These are phyloP conservation scores for Poecilia gillii DNA, from an alignment of 2,797 vertebrate species.

Conservation along the genomic window DNA sequence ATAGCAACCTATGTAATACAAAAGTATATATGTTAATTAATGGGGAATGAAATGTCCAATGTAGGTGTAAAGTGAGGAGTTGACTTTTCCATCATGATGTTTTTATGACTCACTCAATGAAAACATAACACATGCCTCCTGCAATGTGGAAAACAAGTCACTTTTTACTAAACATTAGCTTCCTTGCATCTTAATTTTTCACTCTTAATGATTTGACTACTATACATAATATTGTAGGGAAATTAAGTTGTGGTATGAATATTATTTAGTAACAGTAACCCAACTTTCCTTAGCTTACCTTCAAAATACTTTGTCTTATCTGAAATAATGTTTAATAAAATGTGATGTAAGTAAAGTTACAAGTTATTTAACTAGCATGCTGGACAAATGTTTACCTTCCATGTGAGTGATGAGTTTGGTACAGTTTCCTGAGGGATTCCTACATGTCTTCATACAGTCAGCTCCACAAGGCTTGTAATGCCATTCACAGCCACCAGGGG, in stretches of 20 bases:
- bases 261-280: not conserved
- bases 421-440: slow-evolving; percentile 86
- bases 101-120: not conserved
- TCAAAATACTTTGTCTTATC: not conserved
- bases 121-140: not conserved
- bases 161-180: not conserved
- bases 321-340: not conserved
- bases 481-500: slow-evolving; percentile 86
- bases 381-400: slow-evolving; percentile 83
- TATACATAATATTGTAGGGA: not conserved
- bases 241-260: not conserved
- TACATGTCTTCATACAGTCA: slow-evolving; percentile 90
- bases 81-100: not conserved
- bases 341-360: not conserved
- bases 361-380: not conserved
- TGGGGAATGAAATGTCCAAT: not conserved
- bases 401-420: slow-evolving; percentile 80
- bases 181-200: not conserved
- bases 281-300: not conserved
- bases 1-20: slow-evolving; percentile 86
- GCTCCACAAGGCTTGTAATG: slow-evolving; percentile 91
- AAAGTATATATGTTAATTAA: not conserved
- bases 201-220: not conserved
- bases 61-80: not conserved
- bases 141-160: not conserved